These are phyloP conservation scores for Nymphalis urticae DNA, from an alignment of 2,888 invertebrate species.

Conservation along the genomic window DNA sequence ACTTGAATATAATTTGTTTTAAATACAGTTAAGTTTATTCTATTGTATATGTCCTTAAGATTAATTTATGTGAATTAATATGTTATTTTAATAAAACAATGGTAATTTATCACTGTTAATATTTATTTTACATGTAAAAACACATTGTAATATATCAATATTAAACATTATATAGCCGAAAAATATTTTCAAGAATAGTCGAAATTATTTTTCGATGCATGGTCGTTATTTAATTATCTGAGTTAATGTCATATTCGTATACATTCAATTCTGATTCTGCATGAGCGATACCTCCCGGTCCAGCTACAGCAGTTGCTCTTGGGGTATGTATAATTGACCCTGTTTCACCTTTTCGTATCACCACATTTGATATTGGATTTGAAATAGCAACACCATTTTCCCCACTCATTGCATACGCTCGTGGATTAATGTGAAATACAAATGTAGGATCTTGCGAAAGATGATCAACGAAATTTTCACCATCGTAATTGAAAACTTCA, in stretches of 20 bases:
- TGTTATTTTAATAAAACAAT: neutral
- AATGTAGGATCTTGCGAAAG: conserved; percentile 52
- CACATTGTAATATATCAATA: conserved; percentile 4
- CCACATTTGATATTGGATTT: conserved; percentile 85
- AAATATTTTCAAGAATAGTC: conserved; percentile 71
- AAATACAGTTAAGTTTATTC: too few species aligned
- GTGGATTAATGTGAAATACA: conserved; percentile 80
- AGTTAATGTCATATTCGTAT: conserved; percentile 62
- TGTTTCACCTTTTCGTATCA: conserved; percentile 81
- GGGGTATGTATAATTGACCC: conserved; percentile 86
- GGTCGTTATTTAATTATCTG: conserved; percentile 41
- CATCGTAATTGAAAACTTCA: conserved; percentile 62
- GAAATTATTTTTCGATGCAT: conserved; percentile 62
- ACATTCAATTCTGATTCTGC: conserved; percentile 87
- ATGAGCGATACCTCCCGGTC: conserved; percentile 88
- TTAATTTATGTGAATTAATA: too few species aligned
- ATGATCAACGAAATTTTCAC: conserved; percentile 54
- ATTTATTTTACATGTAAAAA: neutral
- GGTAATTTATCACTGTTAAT: neutral
- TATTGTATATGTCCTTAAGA: too few species aligned
- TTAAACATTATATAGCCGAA: conserved; percentile 43
- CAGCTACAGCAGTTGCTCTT: conserved; percentile 86
- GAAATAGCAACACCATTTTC: conserved; percentile 86
- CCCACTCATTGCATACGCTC: conserved; percentile 85
- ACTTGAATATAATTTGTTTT: too few species aligned